phyloP scores from a whole-genome alignment of 2,888 invertebrate genomes.

The Cyrtodaria siliqua region DNA sequence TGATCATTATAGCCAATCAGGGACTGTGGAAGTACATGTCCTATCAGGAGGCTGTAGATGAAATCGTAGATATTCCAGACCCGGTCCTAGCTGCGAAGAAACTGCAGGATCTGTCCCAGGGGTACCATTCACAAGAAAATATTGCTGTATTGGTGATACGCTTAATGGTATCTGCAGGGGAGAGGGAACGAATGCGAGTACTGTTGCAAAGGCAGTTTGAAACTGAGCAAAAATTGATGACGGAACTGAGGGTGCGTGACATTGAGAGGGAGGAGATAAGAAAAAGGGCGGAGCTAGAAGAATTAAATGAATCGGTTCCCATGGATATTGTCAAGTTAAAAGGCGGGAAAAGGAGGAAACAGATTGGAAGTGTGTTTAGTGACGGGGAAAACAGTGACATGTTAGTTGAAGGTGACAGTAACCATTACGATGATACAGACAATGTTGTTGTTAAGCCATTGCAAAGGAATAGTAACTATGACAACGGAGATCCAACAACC shows the following conservation, averaged over 20 bases:
- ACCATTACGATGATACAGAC: conserved; percentile 25
- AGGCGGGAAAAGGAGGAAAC: conserved; percentile 62
- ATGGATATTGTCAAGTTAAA: conserved; percentile 71
- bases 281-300: conserved; percentile 56
- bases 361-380: conserved; percentile 59
- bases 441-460: conserved; percentile 40
- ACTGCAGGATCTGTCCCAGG: conserved; percentile 87
- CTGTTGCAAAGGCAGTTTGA: conserved; percentile 72
- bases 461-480: conserved; percentile 1
- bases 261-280: conserved; percentile 64
- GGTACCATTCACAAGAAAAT: conserved; percentile 95
- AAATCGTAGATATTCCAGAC: conserved; percentile 90
- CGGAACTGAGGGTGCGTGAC: conserved; percentile 64
- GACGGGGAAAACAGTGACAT: conserved; percentile 41
- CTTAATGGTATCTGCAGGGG: conserved; percentile 70
- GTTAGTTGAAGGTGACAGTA: not conserved
- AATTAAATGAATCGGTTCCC: conserved; percentile 64
- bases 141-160: conserved; percentile 93
- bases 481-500: conserved; percentile 33
- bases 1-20: conserved; percentile 85
- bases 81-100: conserved; percentile 95
- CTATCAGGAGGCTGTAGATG: conserved; percentile 93
- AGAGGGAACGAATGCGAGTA: conserved; percentile 71
- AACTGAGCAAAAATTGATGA: conserved; percentile 72
- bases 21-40: conserved; percentile 93